A percentile compares a stretch with the other conserved stretches of the same genome.
phyloP scores from a whole-genome alignment of 92 coral and sea anemone genomes.

The Epizoanthus ramosus region DNA sequence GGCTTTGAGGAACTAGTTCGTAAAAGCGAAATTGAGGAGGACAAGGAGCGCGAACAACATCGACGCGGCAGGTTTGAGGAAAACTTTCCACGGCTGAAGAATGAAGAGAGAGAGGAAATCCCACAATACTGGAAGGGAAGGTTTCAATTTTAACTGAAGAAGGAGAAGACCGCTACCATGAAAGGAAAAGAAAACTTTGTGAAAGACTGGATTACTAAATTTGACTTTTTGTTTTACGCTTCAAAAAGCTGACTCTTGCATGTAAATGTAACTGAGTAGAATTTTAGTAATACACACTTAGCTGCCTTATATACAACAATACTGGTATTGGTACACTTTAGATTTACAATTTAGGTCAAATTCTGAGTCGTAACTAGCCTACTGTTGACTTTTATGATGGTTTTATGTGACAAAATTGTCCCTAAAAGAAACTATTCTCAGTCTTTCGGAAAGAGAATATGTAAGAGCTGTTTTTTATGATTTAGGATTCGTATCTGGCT shows the following conservation, averaged over 20 bases:
- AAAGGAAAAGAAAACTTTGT: neutral
- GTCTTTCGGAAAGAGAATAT: no score
- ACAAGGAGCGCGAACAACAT: no score
- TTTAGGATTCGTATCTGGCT: no score
- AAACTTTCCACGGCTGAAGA: constrained; percentile 1
- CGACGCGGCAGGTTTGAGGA: constrained; percentile 5
- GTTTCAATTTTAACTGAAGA: constrained; percentile 20
- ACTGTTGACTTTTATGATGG: no score
- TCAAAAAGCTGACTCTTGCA: neutral
- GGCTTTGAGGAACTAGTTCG: neutral
- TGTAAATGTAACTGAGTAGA: neutral
- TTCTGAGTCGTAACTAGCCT: no score
- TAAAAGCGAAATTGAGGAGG: no score
- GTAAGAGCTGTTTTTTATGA: no score
- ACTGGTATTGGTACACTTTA: no score
- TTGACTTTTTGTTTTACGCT: neutral
- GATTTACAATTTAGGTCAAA: no score
- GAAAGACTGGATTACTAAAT: neutral
- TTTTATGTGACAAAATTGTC: no score
- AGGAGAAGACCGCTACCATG: neutral
- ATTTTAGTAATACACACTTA: no score
- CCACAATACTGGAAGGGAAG: constrained; percentile 44
- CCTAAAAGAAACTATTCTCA: no score
- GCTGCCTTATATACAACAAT: neutral
- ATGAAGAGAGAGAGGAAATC: constrained; percentile 13